A percentile compares a stretch with the other conserved stretches of the same genome.
phyloP scores from a whole-genome alignment of 2,113 vertebrate genomes.

The Dipodomys stephensi region DNA sequence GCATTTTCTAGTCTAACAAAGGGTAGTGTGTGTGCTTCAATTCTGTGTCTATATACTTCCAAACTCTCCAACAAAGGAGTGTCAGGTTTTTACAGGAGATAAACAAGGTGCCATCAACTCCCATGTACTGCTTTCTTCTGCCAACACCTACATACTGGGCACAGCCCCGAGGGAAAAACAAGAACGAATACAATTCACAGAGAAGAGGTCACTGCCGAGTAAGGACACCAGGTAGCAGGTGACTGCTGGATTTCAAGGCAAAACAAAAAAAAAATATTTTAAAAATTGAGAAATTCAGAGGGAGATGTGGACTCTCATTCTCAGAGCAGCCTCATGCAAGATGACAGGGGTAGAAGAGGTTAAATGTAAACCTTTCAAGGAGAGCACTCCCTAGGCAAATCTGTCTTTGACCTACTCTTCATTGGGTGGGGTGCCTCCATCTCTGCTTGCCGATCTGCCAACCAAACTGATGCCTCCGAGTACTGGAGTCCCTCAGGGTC shows the following conservation, averaged over 20 bases:
- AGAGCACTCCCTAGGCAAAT: background rate
- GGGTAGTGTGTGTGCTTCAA: background rate
- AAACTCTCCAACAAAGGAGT: background rate
- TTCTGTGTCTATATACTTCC: background rate
- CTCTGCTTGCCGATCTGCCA: background rate
- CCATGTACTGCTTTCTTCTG: too few species aligned
- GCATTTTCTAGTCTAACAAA: background rate
- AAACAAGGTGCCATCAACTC: too few species aligned
- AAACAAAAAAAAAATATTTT: background rate
- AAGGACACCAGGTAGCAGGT: background rate
- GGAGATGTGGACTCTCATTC: background rate
- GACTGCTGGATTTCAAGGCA: background rate
- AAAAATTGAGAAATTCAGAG: background rate
- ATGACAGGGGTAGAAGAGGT: background rate
- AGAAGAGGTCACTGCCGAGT: background rate
- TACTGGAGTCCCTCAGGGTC: background rate
- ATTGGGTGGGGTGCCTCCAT: background rate
- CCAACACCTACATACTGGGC: background rate
- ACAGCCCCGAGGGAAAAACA: background rate
- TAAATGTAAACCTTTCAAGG: background rate
- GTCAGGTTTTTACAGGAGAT: background rate
- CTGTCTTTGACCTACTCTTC: background rate
- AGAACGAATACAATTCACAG: background rate
- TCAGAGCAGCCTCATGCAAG: background rate
- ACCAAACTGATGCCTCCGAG: background rate